phyloP scores from a whole-genome alignment of 2,888 invertebrate genomes.

The Cosmia trapezina region DNA sequence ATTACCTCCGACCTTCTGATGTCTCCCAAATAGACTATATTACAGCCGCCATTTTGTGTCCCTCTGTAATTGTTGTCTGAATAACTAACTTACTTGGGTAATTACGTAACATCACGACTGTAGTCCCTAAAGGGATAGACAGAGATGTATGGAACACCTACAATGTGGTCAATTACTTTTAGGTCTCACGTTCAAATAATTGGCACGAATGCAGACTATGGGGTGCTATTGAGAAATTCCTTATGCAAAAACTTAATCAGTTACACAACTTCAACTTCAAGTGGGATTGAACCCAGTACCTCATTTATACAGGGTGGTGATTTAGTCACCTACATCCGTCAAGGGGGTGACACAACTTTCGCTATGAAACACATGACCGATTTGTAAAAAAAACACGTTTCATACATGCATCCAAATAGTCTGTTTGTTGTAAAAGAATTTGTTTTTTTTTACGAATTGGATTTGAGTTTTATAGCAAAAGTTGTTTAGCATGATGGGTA shows the following conservation, averaged over 20 bases:
- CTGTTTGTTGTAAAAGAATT: no score
- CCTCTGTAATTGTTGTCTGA: slow-evolving; percentile 35
- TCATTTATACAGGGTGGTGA: no score
- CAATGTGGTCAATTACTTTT: neutral
- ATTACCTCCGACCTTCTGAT: slow-evolving; percentile 31
- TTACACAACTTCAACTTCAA: neutral
- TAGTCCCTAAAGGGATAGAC: neutral
- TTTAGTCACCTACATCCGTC: no score
- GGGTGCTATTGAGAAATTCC: neutral
- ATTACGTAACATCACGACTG: slow-evolving; percentile 13
- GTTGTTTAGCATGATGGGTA: no score
- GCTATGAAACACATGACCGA: no score
- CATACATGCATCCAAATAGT: no score
- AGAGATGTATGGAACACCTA: neutral
- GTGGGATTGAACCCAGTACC: neutral
- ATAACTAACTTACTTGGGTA: slow-evolving; percentile 27
- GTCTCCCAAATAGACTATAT: slow-evolving; percentile 15
- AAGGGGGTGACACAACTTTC: no score
- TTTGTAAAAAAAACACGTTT: no score
- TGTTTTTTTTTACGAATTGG: no score
- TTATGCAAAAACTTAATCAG: neutral
- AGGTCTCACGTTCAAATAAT: neutral
- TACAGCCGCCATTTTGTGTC: slow-evolving; percentile 32
- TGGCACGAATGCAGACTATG: neutral
- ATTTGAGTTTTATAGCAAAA: no score